A percentile compares a stretch with the other conserved stretches of the same genome.
Conservation (phyloP, 2,888 invertebrate species). For the Eupithecia inturbata region DNA sequence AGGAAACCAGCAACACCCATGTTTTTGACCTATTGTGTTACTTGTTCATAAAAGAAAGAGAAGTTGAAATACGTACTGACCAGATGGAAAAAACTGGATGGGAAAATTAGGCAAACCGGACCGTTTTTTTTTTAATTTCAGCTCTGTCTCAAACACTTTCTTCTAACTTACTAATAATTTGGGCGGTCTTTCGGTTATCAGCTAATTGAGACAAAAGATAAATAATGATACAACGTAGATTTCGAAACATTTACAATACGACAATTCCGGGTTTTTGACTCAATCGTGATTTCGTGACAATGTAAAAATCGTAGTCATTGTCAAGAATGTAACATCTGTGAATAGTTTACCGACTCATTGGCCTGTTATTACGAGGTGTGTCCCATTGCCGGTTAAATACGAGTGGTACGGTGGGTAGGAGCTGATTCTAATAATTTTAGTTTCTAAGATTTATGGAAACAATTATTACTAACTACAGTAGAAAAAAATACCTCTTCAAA, state of each 20-base stretch:
- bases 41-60: too few species aligned
- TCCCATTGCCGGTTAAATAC: constrained; percentile 6
- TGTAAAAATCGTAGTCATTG: constrained; percentile 20
- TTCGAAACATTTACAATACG: not conserved
- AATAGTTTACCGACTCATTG: not conserved
- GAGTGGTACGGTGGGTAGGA: not conserved
- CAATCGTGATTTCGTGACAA: constrained; percentile 23
- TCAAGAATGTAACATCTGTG: constrained; percentile 19
- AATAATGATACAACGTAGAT: not conserved
- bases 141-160: too few species aligned
- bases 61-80: too few species aligned
- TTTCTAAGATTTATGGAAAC: not conserved
- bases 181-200: not conserved
- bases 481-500: too few species aligned
- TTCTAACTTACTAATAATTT: not conserved
- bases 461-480: too few species aligned
- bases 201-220: not conserved
- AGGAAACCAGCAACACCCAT: not conserved
- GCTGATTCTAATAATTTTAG: not conserved
- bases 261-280: constrained; percentile 7
- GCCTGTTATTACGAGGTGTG: constrained; percentile 15
- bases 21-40: too few species aligned
- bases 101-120: too few species aligned
- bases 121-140: too few species aligned
- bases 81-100: too few species aligned